Conservation (phyloP, 2,888 invertebrate species). For the Sericinus montela region DNA sequence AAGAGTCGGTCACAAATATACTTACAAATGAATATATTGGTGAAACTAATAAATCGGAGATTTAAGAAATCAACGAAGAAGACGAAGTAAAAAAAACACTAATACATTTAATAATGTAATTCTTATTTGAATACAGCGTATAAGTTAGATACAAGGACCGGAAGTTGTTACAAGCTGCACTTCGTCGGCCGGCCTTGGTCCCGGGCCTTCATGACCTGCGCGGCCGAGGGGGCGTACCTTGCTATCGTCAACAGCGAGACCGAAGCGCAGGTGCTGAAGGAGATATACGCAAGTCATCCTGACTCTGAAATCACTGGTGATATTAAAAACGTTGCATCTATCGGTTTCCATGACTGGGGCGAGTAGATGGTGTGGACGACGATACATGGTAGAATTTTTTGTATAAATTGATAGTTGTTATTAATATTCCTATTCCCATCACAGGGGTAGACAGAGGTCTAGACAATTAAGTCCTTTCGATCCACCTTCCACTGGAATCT, state of each 20-base stretch:
- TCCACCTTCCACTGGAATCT: too few relatives aligned
- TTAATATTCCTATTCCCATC: too few relatives aligned
- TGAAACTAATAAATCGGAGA: too few relatives aligned
- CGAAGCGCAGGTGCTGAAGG: slow-evolving; percentile 29
- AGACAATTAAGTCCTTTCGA: too few relatives aligned
- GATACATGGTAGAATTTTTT: slow-evolving; percentile 33
- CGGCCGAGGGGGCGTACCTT: slow-evolving; percentile 29
- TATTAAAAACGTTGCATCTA: slow-evolving; percentile 22
- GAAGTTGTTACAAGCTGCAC: slow-evolving; percentile 34
- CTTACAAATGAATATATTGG: too few relatives aligned
- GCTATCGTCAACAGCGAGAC: slow-evolving; percentile 28
- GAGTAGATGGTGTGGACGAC: slow-evolving; percentile 30
- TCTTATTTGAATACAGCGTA: too few relatives aligned
- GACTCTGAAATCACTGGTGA: slow-evolving; percentile 10
- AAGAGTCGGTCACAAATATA: too few relatives aligned
- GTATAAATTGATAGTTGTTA: too few relatives aligned
- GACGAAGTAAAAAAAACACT: too few relatives aligned
- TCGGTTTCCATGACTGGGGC: slow-evolving; percentile 35
- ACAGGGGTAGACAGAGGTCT: too few relatives aligned
- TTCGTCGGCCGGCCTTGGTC: slow-evolving; percentile 23
- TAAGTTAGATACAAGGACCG: slow-evolving; percentile 22
- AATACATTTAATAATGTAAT: too few relatives aligned
- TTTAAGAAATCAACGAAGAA: too few relatives aligned
- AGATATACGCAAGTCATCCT: slow-evolving; percentile 26
- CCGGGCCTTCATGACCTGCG: slow-evolving; percentile 27